Conservation (phyloP, 2,113 vertebrate genomes). For the Etia nguti region DNA sequence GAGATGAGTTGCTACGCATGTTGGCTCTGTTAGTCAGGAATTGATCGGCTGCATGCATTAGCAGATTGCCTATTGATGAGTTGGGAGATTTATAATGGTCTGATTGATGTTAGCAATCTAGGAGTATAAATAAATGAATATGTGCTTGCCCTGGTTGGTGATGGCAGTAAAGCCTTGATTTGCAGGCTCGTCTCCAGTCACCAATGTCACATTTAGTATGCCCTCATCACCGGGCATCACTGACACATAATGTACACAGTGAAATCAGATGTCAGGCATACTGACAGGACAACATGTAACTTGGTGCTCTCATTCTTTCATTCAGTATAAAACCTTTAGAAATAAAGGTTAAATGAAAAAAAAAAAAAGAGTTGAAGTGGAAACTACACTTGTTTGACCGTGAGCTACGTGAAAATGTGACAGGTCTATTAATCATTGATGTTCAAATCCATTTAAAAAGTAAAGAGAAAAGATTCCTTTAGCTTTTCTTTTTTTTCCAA, state of each 20-base stretch:
- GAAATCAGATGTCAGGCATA: slow-evolving; percentile 9
- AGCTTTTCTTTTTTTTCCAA: neutral
- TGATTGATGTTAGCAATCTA: slow-evolving; percentile 68
- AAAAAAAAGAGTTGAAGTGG: neutral
- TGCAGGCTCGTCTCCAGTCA: slow-evolving; percentile 64
- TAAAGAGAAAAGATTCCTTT: neutral
- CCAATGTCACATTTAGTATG: slow-evolving; percentile 62
- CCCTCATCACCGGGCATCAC: slow-evolving; percentile 28
- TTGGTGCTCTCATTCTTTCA: neutral
- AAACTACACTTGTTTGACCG: neutral
- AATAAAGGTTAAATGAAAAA: neutral
- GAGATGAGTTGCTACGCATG: slow-evolving; percentile 47
- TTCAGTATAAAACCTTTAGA: neutral
- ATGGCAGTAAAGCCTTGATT: slow-evolving; percentile 68
- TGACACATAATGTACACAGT: slow-evolving; percentile 15
- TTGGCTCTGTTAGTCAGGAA: slow-evolving; percentile 61
- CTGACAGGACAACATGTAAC: slow-evolving; percentile 20
- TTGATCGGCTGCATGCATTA: slow-evolving; percentile 76
- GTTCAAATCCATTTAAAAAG: neutral
- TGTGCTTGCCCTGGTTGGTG: slow-evolving; percentile 35
- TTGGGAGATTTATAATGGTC: slow-evolving; percentile 67
- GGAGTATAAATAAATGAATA: slow-evolving; percentile 74
- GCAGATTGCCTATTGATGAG: slow-evolving; percentile 80
- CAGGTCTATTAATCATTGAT: neutral
- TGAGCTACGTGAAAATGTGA: neutral